phyloP scores from a whole-genome alignment of 35 echinoderm and acorn worm species.

The Holothuria glaberrima region DNA sequence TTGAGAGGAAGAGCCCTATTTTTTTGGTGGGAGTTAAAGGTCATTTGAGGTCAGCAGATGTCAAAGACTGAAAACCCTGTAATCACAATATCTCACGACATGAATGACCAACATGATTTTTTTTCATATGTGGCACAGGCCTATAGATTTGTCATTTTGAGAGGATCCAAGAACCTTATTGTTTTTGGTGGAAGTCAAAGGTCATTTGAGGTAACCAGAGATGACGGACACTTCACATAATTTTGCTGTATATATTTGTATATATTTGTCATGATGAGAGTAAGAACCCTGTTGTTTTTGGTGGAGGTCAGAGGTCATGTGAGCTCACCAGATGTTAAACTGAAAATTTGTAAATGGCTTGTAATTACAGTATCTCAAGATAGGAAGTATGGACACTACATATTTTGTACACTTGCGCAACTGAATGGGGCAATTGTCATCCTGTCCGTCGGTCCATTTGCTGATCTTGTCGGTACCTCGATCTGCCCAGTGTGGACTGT shows the following conservation, averaged over 20 bases:
- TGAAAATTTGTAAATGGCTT: too few species aligned
- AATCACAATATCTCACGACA: too few species aligned
- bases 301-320: too few species aligned
- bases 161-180: background rate
- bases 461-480: constrained; percentile 5
- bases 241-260: background rate
- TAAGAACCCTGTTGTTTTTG: too few species aligned
- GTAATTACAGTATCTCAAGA: background rate
- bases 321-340: too few species aligned
- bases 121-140: constrained; percentile 2
- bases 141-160: constrained; percentile 2
- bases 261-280: too few species aligned
- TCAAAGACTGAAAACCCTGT: too few species aligned
- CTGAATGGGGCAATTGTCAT: background rate
- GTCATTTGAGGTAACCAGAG: too few species aligned
- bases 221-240: background rate
- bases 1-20: background rate
- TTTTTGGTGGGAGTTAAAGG: too few species aligned
- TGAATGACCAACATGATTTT: background rate
- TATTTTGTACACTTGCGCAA: constrained; percentile 3
- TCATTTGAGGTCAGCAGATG: too few species aligned
- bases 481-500: background rate
- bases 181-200: too few species aligned
- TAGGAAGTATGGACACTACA: too few species aligned
- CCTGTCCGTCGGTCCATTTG: background rate